phyloP scores from a whole-genome alignment of 2,113 vertebrate genomes.

The Mastomys coucha region DNA sequence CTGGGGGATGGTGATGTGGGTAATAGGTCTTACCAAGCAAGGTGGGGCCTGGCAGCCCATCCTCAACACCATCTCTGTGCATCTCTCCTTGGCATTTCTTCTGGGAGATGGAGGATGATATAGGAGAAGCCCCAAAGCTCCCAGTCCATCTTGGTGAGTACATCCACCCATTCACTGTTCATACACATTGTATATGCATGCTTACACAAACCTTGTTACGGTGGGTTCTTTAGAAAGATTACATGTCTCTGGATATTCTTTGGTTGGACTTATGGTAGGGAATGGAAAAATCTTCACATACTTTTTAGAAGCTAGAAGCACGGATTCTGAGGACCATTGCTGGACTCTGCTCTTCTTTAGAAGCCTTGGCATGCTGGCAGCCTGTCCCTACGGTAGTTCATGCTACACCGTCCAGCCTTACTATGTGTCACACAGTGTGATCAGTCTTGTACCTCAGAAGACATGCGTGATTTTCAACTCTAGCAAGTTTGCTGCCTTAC shows the following conservation, averaged over 20 bases:
- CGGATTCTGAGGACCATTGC: background rate
- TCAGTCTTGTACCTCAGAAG: constrained; percentile 82
- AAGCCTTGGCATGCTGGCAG: background rate
- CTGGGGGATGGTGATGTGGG: background rate
- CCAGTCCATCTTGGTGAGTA: background rate
- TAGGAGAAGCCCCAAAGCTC: background rate
- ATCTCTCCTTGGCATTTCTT: no score
- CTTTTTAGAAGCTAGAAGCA: background rate
- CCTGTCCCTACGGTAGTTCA: background rate
- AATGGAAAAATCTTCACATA: background rate
- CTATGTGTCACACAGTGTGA: constrained; percentile 11
- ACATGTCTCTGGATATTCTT: background rate
- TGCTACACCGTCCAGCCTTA: background rate
- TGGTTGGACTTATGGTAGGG: background rate
- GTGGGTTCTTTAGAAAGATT: background rate
- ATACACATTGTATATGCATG: background rate
- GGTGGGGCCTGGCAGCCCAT: no score
- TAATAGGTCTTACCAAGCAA: background rate
- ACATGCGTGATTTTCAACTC: constrained; percentile 81
- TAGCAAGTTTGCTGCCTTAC: constrained; percentile 68
- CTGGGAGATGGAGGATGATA: background rate
- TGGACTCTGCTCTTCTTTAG: background rate
- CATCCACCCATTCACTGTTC: background rate
- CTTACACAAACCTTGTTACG: background rate
- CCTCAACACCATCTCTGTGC: background rate